Evolutionary conservation across 2,113 vertebrate species (phyloP), one percentile per base, ranked within the genome.

Genomic region (Spizaetus ornatus): DNA sequence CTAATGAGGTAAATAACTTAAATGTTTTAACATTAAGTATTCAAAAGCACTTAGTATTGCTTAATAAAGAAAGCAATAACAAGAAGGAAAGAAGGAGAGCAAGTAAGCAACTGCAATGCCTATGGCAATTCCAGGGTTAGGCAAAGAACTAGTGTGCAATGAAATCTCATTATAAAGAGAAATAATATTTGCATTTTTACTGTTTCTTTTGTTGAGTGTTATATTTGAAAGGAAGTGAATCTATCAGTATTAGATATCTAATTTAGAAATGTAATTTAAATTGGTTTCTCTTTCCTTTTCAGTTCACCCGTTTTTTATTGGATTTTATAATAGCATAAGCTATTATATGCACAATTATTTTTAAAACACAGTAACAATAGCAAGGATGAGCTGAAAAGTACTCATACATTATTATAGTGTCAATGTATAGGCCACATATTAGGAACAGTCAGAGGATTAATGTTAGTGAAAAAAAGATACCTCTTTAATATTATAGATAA

Each of bases 241-340:
- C 77, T 96, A 96, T 96, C 91, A 89, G 73, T 83, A 91, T 92
- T 85, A 95, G 74, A 86, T 82, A 97, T 96, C 83, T 96, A 95
- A 93, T 73, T 92, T 87, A 89, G 59, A 95, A 97, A 91, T 91
- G 81, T 87, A 95, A 90, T 95, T 97, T 96, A 94, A 91, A 96
- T 94, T 91, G 32, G 36, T 90, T 86, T 90, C 52, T 97, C 36
- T 94, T 94, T 91, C 81, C 74, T 91, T 94, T 95, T 93, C 72
- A 53, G 55, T 74, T 94, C 52, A 91, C 26, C 14, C 29, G 55
- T 55, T 94, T 94, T 89, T 93, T 52, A 91, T 42, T 85, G 55
- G 55, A 70, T 95, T 96, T 96, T 96, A 72, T 86, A 96, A 90
- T 67, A 85, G 21, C 45, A 90, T 82, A 88, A 84, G 62, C 48